Conservation (phyloP, 1,140 invertebrate genomes). For the Pseudachorutes palmiensis region DNA sequence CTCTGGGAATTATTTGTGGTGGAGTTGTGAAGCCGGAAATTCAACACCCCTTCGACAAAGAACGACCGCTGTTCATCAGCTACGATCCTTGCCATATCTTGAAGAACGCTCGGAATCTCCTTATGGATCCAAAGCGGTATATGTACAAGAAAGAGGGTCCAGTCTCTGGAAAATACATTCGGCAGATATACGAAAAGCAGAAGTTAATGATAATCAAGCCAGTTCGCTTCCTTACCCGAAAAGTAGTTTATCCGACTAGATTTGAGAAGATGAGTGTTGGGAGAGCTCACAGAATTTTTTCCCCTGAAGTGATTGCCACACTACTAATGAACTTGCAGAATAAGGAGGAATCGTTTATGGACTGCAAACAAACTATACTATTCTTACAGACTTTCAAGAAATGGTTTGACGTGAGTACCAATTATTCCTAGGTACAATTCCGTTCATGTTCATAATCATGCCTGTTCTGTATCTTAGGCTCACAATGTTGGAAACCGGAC, state of each 20-base stretch:
- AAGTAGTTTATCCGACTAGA: constrained; percentile 1
- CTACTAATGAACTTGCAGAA: background rate
- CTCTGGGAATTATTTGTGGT: constrained; percentile 14
- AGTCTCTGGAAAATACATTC: background rate
- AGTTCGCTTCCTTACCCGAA: background rate
- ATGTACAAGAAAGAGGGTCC: background rate
- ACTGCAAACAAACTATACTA: background rate
- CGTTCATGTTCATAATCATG: background rate
- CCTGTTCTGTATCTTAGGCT: background rate
- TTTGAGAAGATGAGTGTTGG: constrained; percentile 14
- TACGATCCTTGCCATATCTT: constrained; percentile 33
- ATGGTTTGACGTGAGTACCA: constrained; percentile 14
- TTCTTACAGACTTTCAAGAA: constrained; percentile 7
- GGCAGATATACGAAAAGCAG: background rate
- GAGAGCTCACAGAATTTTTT: constrained; percentile 7
- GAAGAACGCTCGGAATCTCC: constrained; percentile 28
- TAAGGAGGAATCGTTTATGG: background rate
- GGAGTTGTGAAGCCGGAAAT: constrained; percentile 12
- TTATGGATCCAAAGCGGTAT: constrained; percentile 16
- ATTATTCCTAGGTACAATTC: background rate
- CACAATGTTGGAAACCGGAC: background rate
- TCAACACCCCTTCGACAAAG: constrained; percentile 15
- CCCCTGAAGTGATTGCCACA: background rate
- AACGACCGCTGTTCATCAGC: constrained; percentile 11
- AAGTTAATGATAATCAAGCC: background rate